phyloP scores from a whole-genome alignment of 2,113 vertebrate genomes.

The Riparia riparia region DNA sequence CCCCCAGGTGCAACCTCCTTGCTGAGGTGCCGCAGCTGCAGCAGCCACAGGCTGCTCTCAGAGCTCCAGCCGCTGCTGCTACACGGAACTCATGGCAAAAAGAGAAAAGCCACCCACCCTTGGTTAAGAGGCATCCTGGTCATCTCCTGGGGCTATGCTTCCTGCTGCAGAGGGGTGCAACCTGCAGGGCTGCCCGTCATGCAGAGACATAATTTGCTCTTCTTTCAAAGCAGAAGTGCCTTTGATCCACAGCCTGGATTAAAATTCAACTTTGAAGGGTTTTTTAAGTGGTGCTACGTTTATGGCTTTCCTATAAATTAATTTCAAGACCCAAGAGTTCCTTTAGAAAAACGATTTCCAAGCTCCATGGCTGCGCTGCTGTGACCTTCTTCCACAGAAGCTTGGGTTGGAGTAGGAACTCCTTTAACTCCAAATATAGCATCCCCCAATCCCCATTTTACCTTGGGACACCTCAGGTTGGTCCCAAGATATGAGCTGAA shows the following conservation, averaged over 20 bases:
- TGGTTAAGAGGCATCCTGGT: not conserved
- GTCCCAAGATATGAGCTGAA: not conserved
- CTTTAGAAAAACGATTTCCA: not conserved
- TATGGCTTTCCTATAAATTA: not conserved
- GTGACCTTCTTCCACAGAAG: not conserved
- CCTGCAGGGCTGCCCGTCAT: not conserved
- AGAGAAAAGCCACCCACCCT: not conserved
- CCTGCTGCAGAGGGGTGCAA: not conserved
- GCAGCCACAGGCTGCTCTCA: accelerated
- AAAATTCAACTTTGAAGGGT: slow-evolving; percentile 17
- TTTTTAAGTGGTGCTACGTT: not conserved
- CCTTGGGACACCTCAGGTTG: not conserved
- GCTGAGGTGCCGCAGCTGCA: accelerated
- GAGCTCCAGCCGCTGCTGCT: not conserved
- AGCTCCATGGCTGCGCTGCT: not conserved
- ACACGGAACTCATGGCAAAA: not conserved
- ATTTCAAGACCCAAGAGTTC: not conserved
- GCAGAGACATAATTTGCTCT: not conserved
- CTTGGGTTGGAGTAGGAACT: not conserved
- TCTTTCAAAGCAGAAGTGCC: slow-evolving; percentile 4
- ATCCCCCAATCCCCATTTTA: not conserved
- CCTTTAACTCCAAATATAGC: not conserved
- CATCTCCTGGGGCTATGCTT: not conserved
- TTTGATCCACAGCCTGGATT: slow-evolving; percentile 12
- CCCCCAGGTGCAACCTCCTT: not conserved